These are phyloP conservation scores for Clytia hemisphaerica DNA, from an alignment of 30 jellyfish, hydroid and myxozoan genomes.

Conservation along the genomic window DNA sequence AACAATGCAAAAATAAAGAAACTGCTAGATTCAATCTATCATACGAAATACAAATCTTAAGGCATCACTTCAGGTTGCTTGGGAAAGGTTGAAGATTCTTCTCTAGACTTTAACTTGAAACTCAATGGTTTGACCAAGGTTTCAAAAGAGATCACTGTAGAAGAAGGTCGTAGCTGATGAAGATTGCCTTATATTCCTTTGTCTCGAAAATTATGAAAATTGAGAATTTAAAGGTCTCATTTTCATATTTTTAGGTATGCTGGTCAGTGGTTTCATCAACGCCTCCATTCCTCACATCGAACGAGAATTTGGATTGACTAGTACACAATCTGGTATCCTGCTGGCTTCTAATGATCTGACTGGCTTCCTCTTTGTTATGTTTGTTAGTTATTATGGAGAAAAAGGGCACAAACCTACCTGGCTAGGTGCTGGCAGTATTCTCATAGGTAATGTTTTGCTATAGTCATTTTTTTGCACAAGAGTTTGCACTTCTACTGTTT, in stretches of 20 bases:
- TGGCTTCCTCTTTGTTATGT: slow-evolving; percentile 41
- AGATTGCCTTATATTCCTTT: too few species aligned
- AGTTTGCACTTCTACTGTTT: too few species aligned
- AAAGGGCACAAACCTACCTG: slow-evolving; percentile 63
- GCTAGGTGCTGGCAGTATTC: slow-evolving; percentile 48
- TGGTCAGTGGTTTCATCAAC: slow-evolving; percentile 40
- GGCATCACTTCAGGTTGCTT: neutral
- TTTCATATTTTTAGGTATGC: slow-evolving; percentile 29
- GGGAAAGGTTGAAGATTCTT: neutral
- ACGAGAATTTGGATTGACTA: slow-evolving; percentile 60
- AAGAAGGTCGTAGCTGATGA: too few species aligned
- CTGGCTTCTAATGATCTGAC: slow-evolving; percentile 51
- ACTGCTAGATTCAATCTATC: too few species aligned
- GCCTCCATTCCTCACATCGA: slow-evolving; percentile 59
- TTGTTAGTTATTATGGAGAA: slow-evolving; percentile 48
- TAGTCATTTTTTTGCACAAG: neutral
- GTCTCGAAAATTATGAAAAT: too few species aligned
- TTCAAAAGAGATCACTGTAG: too few species aligned
- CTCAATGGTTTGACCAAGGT: too few species aligned
- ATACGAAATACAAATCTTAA: too few species aligned
- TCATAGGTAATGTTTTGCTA: slow-evolving; percentile 32
- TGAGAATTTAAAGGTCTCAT: too few species aligned
- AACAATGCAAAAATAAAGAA: too few species aligned
- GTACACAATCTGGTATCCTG: slow-evolving; percentile 49
- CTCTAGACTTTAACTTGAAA: neutral